A percentile compares a stretch with the other conserved stretches of the same genome.
Evolutionary conservation across 2,888 invertebrate species (phyloP).

Genomic region (Aphodius granarius): DNA sequence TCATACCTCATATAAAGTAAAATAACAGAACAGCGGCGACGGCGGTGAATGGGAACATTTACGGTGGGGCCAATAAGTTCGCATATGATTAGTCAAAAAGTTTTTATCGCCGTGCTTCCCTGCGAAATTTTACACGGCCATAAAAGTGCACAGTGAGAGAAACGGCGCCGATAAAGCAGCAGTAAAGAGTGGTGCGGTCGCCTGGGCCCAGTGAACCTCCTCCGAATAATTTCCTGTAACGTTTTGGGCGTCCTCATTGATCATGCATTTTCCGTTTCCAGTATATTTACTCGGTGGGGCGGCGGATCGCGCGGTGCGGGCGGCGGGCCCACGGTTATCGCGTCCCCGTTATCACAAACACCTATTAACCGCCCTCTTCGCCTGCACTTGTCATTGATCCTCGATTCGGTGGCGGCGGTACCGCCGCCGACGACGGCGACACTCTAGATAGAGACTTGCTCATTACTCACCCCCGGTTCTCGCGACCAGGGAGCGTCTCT

Average conservation of each 20-base stretch:
- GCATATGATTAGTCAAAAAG: not conserved
- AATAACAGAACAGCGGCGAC: not conserved
- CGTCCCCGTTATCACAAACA: constrained; percentile 53
- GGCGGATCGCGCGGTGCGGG: not conserved
- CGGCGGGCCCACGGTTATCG: constrained; percentile 45
- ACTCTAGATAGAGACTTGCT: constrained; percentile 42
- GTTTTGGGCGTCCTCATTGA: constrained; percentile 51
- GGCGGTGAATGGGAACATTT: not conserved
- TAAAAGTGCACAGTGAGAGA: not conserved
- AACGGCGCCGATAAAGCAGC: constrained; percentile 10
- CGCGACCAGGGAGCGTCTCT: constrained; percentile 29
- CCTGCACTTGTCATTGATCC: constrained; percentile 56
- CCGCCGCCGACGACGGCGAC: constrained; percentile 11
- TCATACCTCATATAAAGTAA: not conserved
- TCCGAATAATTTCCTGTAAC: constrained; percentile 49
- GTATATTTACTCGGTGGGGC: constrained; percentile 49
- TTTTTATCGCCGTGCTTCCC: not conserved
- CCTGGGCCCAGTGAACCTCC: constrained; percentile 15
- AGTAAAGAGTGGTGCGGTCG: constrained; percentile 2
- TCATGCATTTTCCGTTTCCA: constrained; percentile 56
- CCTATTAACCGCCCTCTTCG: constrained; percentile 51
- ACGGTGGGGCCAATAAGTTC: not conserved
- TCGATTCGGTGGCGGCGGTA: constrained; percentile 36
- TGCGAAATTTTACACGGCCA: not conserved
- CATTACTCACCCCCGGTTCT: constrained; percentile 52